phyloP scores from a whole-genome alignment of 2,797 vertebrate genomes.

The Thamnophis elegans region DNA sequence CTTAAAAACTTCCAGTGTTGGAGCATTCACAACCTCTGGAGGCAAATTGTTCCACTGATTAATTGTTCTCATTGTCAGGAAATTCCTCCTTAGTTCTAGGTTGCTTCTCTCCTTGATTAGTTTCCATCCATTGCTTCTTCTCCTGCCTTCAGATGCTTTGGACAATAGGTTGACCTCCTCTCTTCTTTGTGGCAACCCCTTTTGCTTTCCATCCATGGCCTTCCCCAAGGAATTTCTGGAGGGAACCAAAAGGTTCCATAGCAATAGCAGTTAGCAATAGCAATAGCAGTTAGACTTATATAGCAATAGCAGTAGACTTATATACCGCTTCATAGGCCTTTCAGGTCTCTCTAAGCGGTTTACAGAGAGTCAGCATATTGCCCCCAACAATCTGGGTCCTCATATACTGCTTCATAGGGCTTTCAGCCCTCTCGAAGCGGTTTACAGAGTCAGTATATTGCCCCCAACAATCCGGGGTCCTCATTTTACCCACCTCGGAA shows the following conservation, averaged over 20 bases:
- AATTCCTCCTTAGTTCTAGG: not conserved
- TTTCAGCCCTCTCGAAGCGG: too few species aligned
- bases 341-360: too few species aligned
- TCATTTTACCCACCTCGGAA: too few species aligned
- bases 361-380: too few species aligned
- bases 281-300: too few species aligned
- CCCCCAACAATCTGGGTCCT: too few species aligned
- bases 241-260: not conserved
- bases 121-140: not conserved
- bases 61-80: not conserved
- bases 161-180: not conserved
- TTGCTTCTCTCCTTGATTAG: not conserved
- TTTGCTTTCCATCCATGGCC: not conserved
- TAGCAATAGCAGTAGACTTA: too few species aligned
- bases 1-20: not conserved
- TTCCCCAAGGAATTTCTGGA: not conserved
- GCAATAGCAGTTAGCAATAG: too few species aligned
- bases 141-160: not conserved
- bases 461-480: too few species aligned
- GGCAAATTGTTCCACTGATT: not conserved
- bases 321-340: too few species aligned
- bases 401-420: too few species aligned
- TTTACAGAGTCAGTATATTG: too few species aligned
- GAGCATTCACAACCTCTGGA: not conserved
- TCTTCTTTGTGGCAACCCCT: not conserved